A percentile compares a stretch with the other conserved stretches of the same genome.
phyloP scores from a whole-genome alignment of 2,113 vertebrate genomes.

The Gallinago undulata region DNA sequence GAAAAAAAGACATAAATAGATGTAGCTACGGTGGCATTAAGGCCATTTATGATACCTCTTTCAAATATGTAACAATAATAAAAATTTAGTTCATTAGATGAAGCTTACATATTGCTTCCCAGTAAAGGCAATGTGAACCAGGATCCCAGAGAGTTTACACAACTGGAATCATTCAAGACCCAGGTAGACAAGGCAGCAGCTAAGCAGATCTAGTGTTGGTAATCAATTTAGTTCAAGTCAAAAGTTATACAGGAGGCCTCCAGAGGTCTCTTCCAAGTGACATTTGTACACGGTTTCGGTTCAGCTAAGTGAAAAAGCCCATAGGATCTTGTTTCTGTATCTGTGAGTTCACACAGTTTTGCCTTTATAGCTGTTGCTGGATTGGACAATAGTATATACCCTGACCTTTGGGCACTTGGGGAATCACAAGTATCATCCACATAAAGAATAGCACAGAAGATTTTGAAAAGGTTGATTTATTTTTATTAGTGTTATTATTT shows the following conservation, averaged over 20 bases:
- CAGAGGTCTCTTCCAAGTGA: background rate
- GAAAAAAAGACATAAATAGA: background rate
- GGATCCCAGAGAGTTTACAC: background rate
- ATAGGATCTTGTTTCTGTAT: background rate
- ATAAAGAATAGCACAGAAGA: background rate
- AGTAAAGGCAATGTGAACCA: accelerated
- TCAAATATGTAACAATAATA: background rate
- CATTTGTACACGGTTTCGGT: background rate
- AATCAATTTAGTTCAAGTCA: background rate
- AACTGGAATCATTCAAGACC: background rate
- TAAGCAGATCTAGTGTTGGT: background rate
- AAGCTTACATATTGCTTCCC: background rate
- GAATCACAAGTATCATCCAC: background rate
- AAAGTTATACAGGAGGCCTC: background rate
- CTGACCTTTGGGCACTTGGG: background rate
- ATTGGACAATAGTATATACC: background rate
- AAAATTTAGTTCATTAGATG: background rate
- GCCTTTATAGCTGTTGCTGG: background rate
- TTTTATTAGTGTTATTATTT: background rate
- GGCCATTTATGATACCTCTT: background rate
- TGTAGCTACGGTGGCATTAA: background rate
- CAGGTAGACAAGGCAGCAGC: background rate
- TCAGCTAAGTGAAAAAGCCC: background rate
- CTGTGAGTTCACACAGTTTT: background rate
- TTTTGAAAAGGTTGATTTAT: background rate